phyloP scores from a whole-genome alignment of 2,888 invertebrate genomes.

The Amitus sp. region DNA sequence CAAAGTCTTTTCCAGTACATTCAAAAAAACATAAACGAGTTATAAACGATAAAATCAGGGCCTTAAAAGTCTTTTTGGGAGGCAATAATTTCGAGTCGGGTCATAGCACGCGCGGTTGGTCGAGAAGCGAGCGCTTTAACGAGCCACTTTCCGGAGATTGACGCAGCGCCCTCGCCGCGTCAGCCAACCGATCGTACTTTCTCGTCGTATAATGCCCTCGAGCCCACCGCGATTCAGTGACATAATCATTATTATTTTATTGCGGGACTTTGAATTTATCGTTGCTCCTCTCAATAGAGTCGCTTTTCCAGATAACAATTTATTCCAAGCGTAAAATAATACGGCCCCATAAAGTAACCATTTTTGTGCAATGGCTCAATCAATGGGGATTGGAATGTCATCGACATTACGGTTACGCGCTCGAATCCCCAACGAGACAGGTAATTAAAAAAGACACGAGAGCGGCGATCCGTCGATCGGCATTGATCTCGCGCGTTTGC shows the following conservation, averaged over 20 bases:
- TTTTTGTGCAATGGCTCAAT: not conserved
- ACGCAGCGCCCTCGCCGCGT: conserved; percentile 13
- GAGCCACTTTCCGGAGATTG: conserved; percentile 35
- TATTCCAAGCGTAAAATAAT: conserved; percentile 11
- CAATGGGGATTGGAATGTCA: conserved; percentile 6
- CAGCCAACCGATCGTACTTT: conserved; percentile 23
- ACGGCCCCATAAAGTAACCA: not conserved
- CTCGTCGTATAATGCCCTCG: conserved; percentile 31
- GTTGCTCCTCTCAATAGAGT: conserved; percentile 15
- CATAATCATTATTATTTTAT: conserved; percentile 37
- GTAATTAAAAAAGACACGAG: conserved; percentile 45
- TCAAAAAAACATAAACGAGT: too few relatives aligned
- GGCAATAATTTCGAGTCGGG: too few relatives aligned
- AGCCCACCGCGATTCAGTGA: conserved; percentile 33
- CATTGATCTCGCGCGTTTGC: conserved; percentile 17
- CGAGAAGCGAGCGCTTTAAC: conserved; percentile 42
- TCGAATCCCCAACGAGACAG: conserved; percentile 25
- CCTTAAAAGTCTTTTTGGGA: too few relatives aligned
- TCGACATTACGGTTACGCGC: conserved; percentile 1
- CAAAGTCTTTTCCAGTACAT: too few relatives aligned
- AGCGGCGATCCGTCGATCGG: conserved; percentile 39
- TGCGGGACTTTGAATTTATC: conserved; percentile 20
- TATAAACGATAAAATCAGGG: too few relatives aligned
- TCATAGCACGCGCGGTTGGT: too few relatives aligned
- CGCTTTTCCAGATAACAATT: not conserved